These are phyloP conservation scores for Anthonomus grandis DNA, from an alignment of 1,140 invertebrate species.

Conservation along the genomic window DNA sequence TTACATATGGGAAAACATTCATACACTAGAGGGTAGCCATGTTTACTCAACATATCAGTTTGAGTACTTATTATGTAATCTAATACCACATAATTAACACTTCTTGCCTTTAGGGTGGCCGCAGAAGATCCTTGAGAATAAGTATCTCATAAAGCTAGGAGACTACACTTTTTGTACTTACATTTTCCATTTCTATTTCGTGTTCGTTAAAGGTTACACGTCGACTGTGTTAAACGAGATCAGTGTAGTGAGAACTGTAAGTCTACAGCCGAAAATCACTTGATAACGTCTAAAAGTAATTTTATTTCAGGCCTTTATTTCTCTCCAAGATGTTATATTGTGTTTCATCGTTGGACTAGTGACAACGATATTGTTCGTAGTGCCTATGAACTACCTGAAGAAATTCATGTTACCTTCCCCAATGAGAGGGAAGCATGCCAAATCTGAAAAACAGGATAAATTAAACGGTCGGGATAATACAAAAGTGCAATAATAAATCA, in stretches of 20 bases:
- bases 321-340: neutral
- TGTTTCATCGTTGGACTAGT: neutral
- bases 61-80: neutral
- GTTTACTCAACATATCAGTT: too few relatives aligned
- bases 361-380: neutral
- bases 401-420: neutral
- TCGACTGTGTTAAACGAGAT: neutral
- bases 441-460: neutral
- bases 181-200: conserved; percentile 4
- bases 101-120: neutral
- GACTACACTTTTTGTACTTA: conserved; percentile 4
- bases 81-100: neutral
- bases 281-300: neutral
- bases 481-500: neutral
- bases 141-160: neutral
- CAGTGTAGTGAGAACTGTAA: neutral
- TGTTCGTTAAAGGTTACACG: neutral
- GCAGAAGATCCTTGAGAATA: conserved; percentile 4
- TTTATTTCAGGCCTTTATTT: neutral
- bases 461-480: neutral
- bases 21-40: too few relatives aligned
- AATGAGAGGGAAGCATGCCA: neutral
- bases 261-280: too few relatives aligned
- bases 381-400: neutral
- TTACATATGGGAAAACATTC: too few relatives aligned